Conservation (phyloP, 2,113 vertebrate species). For the Sigmodon hispidus region DNA sequence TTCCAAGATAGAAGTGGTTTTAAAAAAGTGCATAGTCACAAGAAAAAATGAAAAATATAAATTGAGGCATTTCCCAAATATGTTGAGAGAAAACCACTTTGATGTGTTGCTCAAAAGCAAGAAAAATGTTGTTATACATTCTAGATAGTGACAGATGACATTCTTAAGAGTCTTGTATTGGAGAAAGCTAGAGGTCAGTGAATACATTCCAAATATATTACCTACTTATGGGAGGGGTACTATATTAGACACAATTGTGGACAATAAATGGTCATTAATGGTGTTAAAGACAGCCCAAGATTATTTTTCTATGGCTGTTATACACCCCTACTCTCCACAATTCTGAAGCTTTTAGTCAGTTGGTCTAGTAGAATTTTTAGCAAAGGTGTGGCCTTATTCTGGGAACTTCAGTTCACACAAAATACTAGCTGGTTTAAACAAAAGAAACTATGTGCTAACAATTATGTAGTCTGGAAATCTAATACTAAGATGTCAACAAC, state of each 20-base stretch:
- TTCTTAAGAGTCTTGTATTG: not conserved
- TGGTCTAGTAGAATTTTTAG: not conserved
- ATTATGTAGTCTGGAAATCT: not conserved
- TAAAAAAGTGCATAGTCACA: not conserved
- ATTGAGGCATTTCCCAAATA: not conserved
- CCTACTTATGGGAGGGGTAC: not conserved
- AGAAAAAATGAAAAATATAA: not conserved
- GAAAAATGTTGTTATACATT: not conserved
- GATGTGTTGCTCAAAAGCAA: not conserved
- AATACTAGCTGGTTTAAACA: conserved; percentile 2
- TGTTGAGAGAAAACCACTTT: not conserved
- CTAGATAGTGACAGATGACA: not conserved
- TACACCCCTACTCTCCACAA: not conserved
- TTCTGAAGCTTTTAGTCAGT: not conserved
- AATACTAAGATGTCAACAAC: not conserved
- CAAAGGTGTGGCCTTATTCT: not conserved
- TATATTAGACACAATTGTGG: not conserved
- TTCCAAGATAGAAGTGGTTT: not conserved
- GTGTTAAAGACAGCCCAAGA: not conserved
- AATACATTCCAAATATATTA: not conserved
- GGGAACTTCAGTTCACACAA: not conserved
- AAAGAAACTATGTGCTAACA: not conserved
- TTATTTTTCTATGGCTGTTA: not conserved
- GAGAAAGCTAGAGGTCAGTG: not conserved
- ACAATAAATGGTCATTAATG: not conserved